Evolutionary conservation across 2,888 invertebrate genomes (phyloP).

Genomic region (Leptura quadrifasciata): DNA sequence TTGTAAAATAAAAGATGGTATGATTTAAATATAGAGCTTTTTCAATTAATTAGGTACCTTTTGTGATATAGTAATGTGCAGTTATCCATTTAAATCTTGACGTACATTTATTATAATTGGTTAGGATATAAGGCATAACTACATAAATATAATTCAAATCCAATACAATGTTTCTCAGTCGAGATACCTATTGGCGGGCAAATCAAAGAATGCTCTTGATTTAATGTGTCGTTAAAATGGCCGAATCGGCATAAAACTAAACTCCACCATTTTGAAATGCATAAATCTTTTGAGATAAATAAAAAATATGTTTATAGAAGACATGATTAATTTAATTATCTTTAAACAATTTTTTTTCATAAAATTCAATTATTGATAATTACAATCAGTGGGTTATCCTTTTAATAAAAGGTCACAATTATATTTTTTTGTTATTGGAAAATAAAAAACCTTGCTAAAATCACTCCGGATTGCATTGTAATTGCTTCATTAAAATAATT

Average conservation of each 20-base stretch:
- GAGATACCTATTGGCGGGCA: not conserved
- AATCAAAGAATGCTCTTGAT: not conserved
- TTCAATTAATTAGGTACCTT: not conserved
- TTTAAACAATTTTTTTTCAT: conserved; percentile 16
- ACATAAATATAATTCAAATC: not conserved
- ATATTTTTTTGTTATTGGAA: conserved; percentile 4
- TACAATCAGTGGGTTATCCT: conserved; percentile 24
- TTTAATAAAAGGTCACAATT: conserved; percentile 22
- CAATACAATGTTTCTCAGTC: not conserved
- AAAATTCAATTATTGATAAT: conserved; percentile 18
- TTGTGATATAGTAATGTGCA: not conserved
- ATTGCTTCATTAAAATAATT: conserved; percentile 1
- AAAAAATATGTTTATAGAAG: conserved; percentile 26
- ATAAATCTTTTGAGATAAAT: conserved; percentile 3
- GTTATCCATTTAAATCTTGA: not conserved
- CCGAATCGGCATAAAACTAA: not conserved
- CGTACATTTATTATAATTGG: not conserved
- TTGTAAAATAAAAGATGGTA: not conserved
- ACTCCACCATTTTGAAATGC: conserved; percentile 32
- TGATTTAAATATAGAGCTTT: too few species aligned
- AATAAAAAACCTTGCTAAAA: not conserved
- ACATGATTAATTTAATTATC: not conserved
- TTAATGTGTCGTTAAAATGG: not conserved
- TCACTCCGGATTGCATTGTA: not conserved
- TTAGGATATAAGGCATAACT: not conserved